Evolutionary conservation across 2,797 vertebrate genomes (phyloP), one percentile per base, ranked within the genome.

Genomic region (Serranus cabrilla): DNA sequence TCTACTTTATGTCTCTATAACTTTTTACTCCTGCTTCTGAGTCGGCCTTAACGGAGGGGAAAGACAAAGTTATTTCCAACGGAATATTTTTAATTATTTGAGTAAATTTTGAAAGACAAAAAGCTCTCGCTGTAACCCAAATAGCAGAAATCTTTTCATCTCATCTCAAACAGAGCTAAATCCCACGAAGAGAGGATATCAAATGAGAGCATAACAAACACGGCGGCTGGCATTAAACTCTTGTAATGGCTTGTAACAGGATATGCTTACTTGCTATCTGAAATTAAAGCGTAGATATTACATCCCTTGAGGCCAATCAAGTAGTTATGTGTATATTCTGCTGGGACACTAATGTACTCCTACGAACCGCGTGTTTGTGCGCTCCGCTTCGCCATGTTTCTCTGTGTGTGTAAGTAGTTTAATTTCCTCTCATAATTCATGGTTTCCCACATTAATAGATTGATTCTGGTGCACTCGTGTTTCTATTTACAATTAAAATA

Each of bases 231-330:
- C 78, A 71, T 86, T 92, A 87, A 89, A 85, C 74, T 76, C 84
- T 63, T 88, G 87, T 91, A 91, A 89, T 91, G 85, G 86, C 87
- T 91, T 92, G 90, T 93, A 91, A 91, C 80, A 81, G 85, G 90
- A 90, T 90, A 88, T 85, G 88, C 88, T 92, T 67, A 81, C 87
- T 89, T 83, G 86, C 82, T 71, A 86, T 90, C 81, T 88, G 81
- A 86, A 92, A 92, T 93, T 89, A 92, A 91, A 90, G 85, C 52
- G 49, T 85, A 89, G 87, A 91, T 89, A 89, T 90, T 75, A 82
- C 81, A 71, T 90, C 91, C 88, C 90, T 83, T 4, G 85, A 78
- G 92, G 83, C 86, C 88, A 93, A 84, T 92, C 90, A 91, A 86
- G 86, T 80, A 72, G 61, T 89, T 90, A 61, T 83, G 81, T 75